Conservation (phyloP, 1,140 invertebrate genomes). For the Anastrepha ludens region DNA sequence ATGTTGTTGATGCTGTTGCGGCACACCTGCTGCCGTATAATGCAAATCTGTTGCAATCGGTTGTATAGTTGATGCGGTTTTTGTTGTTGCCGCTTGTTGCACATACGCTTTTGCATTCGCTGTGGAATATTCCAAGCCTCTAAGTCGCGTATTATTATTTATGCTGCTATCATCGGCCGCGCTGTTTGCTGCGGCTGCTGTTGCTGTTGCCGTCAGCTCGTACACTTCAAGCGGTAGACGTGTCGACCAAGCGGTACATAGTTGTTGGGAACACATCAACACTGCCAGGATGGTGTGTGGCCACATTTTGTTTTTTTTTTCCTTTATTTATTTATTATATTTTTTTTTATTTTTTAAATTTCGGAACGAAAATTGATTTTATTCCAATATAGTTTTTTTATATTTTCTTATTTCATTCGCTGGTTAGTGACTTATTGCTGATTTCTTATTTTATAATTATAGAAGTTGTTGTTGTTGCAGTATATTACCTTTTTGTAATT, state of each 20-base stretch:
- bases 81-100: constrained; percentile 52
- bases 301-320: constrained; percentile 55
- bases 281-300: constrained; percentile 57
- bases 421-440: constrained; percentile 54
- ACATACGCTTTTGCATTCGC: constrained; percentile 67
- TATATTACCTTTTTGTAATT: constrained; percentile 58
- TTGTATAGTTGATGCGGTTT: constrained; percentile 40
- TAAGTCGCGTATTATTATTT: constrained; percentile 61
- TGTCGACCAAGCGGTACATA: constrained; percentile 62
- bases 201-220: constrained; percentile 65
- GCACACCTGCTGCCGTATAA: constrained; percentile 24
- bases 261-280: constrained; percentile 57
- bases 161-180: constrained; percentile 34
- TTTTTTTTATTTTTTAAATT: constrained; percentile 54
- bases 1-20: constrained; percentile 6
- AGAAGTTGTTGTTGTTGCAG: constrained; percentile 34
- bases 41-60: constrained; percentile 25
- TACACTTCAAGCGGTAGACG: constrained; percentile 71
- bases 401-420: constrained; percentile 50
- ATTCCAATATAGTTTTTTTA: not conserved
- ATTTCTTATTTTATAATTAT: not conserved
- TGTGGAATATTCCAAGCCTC: constrained; percentile 68
- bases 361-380: constrained; percentile 36
- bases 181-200: constrained; percentile 48
- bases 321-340: constrained; percentile 6